Evolutionary conservation across 1,140 invertebrate species (phyloP), one percentile per base, ranked within the genome.

Genomic region (Euschistus heros): DNA sequence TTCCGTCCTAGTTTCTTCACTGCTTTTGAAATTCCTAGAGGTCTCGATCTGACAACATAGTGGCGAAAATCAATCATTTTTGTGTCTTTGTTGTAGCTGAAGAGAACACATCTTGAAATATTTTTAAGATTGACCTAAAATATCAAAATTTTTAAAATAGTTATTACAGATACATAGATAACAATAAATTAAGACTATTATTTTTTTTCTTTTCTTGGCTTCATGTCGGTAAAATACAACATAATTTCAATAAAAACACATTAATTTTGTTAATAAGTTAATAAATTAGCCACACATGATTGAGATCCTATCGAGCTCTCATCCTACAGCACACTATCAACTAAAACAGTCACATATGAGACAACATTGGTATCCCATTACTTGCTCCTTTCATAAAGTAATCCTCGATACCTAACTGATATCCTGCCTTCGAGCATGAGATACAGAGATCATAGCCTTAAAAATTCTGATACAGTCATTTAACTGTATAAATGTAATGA

Each of bases 1-100:
- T 87, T 87, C 75, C 89, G 86, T 1, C 97, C 82, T 61, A 99
- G 79, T 79, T 98, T 98, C 73, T 96, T 96, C 0, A 97, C 86
- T n/a, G 91, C 86, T 74, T 83, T 88, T n/a, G 88, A 89, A 18
- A 98, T 76, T 13, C 95, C 96, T 46, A 90, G 85, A 0, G 97
- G 94, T 27, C 87, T 81, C 47, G 85, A 82, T 78, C 87, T 86
- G 59, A 92, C 86, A 17, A 85, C 83, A 75, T 97, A 98, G 78
- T 98, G 97, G 57, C 96, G 79, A 72, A 98, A 87, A 70, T 98
- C 93, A 57, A 98, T 87, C 0, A 84, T 75, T 74, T 94, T 91
- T n/a, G 85, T 88, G 17, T 88, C 81, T 1, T 84, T 75, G 76
- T 97, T 88, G 74, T 97, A 97, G 76, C 93, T 95, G 69, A 98